Conservation (phyloP, 2,113 vertebrate genomes). For the Ctenomys sociabilis region DNA sequence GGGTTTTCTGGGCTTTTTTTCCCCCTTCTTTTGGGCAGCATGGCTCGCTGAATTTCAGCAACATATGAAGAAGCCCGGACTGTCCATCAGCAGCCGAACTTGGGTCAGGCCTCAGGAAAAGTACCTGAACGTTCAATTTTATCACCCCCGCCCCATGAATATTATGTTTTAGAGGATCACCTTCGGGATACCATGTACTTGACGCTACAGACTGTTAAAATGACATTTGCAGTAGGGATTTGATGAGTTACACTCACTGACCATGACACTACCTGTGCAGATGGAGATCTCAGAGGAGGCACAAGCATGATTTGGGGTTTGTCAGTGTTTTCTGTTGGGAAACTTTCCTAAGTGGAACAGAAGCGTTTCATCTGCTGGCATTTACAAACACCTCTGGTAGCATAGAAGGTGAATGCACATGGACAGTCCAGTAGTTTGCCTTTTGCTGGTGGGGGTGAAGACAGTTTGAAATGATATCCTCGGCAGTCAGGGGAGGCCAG, state of each 20-base stretch:
- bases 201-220: constrained; percentile 53
- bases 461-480: constrained; percentile 52
- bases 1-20: constrained; percentile 84
- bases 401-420: constrained; percentile 9
- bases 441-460: constrained; percentile 49
- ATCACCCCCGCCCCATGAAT: neutral
- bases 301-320: neutral
- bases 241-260: neutral
- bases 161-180: constrained; percentile 53
- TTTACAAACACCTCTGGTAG: constrained; percentile 19
- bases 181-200: constrained; percentile 59
- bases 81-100: constrained; percentile 65
- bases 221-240: neutral
- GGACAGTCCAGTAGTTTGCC: constrained; percentile 41
- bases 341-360: constrained; percentile 63
- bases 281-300: neutral
- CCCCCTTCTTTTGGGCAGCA: constrained; percentile 84
- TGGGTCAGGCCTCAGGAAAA: constrained; percentile 26
- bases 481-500: neutral
- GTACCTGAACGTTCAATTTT: constrained; percentile 34
- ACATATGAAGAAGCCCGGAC: constrained; percentile 65
- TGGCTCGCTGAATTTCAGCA: constrained; percentile 85
- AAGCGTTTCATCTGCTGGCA: constrained; percentile 1
- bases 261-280: neutral
- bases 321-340: constrained; percentile 10